These are phyloP conservation scores for Thamnophis sirtalis DNA, from an alignment of 2,113 vertebrate genomes.

Conservation along the genomic window DNA sequence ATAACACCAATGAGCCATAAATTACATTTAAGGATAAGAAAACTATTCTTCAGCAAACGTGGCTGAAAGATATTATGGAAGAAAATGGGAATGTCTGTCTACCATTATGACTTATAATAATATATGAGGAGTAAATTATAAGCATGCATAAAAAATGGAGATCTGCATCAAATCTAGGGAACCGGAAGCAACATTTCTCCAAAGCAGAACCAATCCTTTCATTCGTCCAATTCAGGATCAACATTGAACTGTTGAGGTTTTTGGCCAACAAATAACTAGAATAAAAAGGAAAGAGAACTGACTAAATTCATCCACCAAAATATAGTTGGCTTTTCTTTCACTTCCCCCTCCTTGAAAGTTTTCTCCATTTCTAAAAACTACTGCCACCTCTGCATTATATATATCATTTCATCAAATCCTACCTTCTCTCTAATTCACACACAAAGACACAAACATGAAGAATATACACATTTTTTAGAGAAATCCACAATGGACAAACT, in stretches of 20 bases:
- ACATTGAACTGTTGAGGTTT: not conserved
- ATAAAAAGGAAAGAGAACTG: not conserved
- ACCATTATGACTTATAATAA: not conserved
- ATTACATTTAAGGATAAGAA: conserved; percentile 9
- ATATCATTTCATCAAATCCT: not conserved
- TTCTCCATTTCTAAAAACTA: not conserved
- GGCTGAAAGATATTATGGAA: conserved; percentile 12
- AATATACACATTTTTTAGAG: not conserved
- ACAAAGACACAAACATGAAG: not conserved
- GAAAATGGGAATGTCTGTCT: conserved; percentile 16
- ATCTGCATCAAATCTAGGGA: not conserved
- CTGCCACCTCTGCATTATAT: not conserved
- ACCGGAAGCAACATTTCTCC: not conserved
- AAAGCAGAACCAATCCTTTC: not conserved
- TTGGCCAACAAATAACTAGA: not conserved
- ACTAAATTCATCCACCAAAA: not conserved
- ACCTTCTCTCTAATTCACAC: not conserved
- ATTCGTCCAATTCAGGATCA: not conserved
- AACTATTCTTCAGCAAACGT: not conserved
- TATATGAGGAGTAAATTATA: not conserved
- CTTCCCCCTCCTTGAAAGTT: not conserved
- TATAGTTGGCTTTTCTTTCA: not conserved
- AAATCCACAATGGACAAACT: not conserved
- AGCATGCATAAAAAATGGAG: not conserved
- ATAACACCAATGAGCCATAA: not conserved